Base-by-base conservation (phyloP, 2,888 invertebrate species). In the Dasypolia templi region DNA sequence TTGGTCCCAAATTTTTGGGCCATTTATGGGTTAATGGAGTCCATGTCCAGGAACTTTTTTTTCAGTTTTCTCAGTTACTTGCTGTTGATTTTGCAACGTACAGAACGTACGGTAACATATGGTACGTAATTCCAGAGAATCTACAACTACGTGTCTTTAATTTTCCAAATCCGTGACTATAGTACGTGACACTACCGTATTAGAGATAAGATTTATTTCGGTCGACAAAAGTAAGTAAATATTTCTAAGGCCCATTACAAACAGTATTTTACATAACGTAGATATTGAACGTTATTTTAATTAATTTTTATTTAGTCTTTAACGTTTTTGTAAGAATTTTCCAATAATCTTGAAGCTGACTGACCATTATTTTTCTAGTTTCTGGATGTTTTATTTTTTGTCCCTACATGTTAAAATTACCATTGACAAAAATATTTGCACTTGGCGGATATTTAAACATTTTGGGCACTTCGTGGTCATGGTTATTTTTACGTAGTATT, bases 141-240 rank as follows among this genome's bases (percentile, higher is more conserved):
- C n/a, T n/a, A n/a, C n/a, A n/a, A n/a, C n/a, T n/a, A n/a, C n/a
- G n/a, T 42, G 22, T 14, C 26, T 69, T 26, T 22, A 2, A n/a
- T 35, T 53, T 1, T n/a, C 29, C 1, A 17, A 62, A 35, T 61
- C 53, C 35, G 29, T 55, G 73, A 35, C 14, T 49, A 72, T 55
- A 71, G 29, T 58, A 70, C 35, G 67, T 32, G 35, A 32, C 35
- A 53, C 35, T 46, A 17, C 46, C 26, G n/a, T 44, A 26, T n/a
- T 42, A 58, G 39, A n/a, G 76, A 61, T 67, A 67, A 61, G 39
- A 61, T 55, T 76, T 17, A 55, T 55, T 55, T 32, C 32, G 17
- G 46, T 32, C 6, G 26, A 39, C 32, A 76, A 26, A 46, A 32
- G 67, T 22, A n/a, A 39, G 67, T 22, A n/a, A 58, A 46, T 44